Evolutionary conservation across 35 echinoderm and acorn worm genomes (phyloP).

Genomic region (Ophiothrix spiculata): DNA sequence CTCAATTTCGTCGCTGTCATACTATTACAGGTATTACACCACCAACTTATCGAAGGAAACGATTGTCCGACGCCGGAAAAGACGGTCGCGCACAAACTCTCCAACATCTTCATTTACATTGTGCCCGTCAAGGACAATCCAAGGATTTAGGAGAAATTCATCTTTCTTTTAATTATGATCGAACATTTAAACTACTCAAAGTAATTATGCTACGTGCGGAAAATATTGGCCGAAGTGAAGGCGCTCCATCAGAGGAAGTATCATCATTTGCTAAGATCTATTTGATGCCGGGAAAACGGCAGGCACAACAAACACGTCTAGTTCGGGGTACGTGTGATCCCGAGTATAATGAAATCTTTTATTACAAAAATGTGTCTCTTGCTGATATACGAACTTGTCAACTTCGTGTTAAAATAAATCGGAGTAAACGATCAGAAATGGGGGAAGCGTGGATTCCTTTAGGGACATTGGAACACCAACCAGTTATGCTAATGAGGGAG

Average conservation of each 20-base stretch:
- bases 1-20: not conserved
- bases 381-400: not conserved
- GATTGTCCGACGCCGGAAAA: not conserved
- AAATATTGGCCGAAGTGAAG: constrained; percentile 17
- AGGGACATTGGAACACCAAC: not conserved
- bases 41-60: not conserved
- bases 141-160: constrained; percentile 53
- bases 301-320: constrained; percentile 6
- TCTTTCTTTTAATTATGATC: constrained; percentile 27
- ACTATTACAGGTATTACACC: not conserved
- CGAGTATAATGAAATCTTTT: constrained; percentile 37
- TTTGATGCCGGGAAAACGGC: constrained; percentile 16
- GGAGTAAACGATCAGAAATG: not conserved
- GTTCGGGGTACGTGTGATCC: constrained; percentile 38
- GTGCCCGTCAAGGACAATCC: constrained; percentile 8
- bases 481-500: constrained; percentile 1
- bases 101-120: constrained; percentile 42
- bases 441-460: constrained; percentile 27
- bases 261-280: constrained; percentile 36
- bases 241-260: not conserved
- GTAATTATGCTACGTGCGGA: constrained; percentile 41
- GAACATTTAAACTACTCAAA: constrained; percentile 3
- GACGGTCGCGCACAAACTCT: constrained; percentile 3
- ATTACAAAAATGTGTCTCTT: constrained; percentile 23
- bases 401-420: constrained; percentile 11